Percentiles rank a stretch among this genome's conserved stretches.
Evolutionary conservation across 1,140 invertebrate genomes (phyloP).

Genomic region (Amyelois transitella): DNA sequence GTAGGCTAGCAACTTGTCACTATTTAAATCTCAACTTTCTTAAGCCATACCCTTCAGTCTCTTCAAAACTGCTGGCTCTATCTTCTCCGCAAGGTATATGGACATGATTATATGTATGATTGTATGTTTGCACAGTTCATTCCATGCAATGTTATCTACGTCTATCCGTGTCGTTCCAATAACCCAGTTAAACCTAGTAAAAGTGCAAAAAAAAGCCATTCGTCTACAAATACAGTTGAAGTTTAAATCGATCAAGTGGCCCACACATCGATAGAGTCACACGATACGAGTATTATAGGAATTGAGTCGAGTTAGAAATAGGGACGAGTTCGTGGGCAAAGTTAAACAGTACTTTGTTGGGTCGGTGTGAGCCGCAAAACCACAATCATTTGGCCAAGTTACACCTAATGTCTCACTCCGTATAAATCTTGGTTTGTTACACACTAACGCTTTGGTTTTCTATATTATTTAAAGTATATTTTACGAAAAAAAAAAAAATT

Average conservation of each 20-base stretch:
- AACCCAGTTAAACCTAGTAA: neutral
- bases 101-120: no score
- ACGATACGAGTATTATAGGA: slow-evolving; percentile 14
- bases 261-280: neutral
- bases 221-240: neutral
- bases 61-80: no score
- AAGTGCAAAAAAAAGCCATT: neutral
- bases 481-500: neutral
- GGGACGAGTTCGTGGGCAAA: slow-evolving; percentile 22
- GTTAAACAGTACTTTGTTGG: slow-evolving; percentile 29
- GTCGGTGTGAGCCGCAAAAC: slow-evolving; percentile 14
- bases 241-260: neutral
- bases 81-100: no score
- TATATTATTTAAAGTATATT: neutral
- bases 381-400: slow-evolving; percentile 26
- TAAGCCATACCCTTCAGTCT: no score
- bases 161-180: neutral
- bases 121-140: neutral
- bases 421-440: neutral
- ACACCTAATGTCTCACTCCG: slow-evolving; percentile 14
- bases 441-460: neutral
- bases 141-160: neutral
- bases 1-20: no score
- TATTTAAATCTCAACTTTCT: no score
- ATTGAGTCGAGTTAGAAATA: slow-evolving; percentile 18